Conservation (phyloP, 2,113 vertebrate species). For the Rhinolophus sinicus region DNA sequence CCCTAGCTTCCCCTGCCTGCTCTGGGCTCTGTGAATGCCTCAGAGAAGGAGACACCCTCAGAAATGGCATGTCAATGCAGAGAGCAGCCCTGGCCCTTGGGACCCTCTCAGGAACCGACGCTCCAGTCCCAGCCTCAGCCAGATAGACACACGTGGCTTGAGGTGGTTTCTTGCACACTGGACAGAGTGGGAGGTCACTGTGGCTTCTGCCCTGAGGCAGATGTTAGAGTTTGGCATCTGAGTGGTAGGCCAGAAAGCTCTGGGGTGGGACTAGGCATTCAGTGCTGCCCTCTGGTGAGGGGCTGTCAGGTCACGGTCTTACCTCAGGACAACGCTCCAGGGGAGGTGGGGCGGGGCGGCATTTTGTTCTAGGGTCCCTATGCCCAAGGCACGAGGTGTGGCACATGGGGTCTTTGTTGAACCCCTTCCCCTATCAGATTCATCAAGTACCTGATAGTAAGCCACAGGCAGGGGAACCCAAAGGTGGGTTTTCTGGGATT, state of each 20-base stretch:
- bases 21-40: neutral
- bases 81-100: neutral
- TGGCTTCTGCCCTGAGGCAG: neutral
- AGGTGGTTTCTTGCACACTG: too few species aligned
- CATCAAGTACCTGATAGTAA: neutral
- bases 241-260: too few species aligned
- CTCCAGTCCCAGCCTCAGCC: neutral
- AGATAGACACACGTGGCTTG: neutral
- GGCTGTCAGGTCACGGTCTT: neutral
- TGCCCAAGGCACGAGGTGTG: neutral
- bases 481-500: neutral
- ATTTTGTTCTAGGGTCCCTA: neutral
- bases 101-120: neutral
- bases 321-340: neutral
- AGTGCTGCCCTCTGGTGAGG: neutral
- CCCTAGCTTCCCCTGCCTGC: neutral
- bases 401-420: neutral
- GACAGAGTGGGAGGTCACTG: neutral
- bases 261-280: neutral
- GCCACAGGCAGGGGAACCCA: neutral
- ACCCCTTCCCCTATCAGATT: neutral
- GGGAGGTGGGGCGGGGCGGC: neutral
- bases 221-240: neutral
- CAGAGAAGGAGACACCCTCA: neutral
- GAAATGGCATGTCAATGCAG: neutral